Conservation (phyloP, 2,888 invertebrate species). For the Himalopsyche kuldschensis region DNA sequence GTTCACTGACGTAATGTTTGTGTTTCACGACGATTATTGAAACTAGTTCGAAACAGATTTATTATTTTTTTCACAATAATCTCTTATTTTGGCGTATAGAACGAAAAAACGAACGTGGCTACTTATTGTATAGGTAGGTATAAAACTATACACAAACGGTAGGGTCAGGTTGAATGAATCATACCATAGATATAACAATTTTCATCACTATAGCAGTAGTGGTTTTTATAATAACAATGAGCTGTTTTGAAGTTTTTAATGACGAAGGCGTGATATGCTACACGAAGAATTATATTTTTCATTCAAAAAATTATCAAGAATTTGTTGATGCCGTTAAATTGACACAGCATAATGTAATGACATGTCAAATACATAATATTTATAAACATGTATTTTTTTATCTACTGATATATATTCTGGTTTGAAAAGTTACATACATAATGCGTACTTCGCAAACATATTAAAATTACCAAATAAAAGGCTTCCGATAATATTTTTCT, state of each 20-base stretch:
- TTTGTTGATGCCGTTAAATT: no score
- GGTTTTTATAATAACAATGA: not conserved
- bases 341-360: no score
- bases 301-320: no score
- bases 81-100: not conserved
- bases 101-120: constrained; percentile 7
- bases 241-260: not conserved
- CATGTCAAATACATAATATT: no score
- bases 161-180: constrained; percentile 31
- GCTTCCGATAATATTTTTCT: no score
- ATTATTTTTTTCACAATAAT: not conserved
- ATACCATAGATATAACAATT: not conserved
- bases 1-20: not conserved
- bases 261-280: not conserved
- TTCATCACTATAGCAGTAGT: not conserved
- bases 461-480: no score
- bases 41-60: not conserved
- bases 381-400: no score
- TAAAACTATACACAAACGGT: not conserved
- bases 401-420: no score
- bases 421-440: no score
- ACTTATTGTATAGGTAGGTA: not conserved
- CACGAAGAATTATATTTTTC: not conserved
- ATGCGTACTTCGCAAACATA: no score
- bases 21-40: not conserved